Evolutionary conservation across 2,888 invertebrate genomes (phyloP), one percentile per base, ranked within the genome.

Genomic region (Drosophila testacea): DNA sequence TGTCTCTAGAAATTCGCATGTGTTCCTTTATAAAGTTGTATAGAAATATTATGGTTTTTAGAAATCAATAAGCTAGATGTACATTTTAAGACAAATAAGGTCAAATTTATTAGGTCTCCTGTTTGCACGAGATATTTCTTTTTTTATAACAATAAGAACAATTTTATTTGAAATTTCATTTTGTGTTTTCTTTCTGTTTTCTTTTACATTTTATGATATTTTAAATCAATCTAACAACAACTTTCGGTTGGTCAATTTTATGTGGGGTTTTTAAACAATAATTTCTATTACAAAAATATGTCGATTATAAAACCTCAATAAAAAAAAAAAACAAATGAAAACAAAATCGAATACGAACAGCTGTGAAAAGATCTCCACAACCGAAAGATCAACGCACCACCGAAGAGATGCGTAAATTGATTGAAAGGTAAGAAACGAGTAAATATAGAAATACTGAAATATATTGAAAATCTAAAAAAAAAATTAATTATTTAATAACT

Each of bases 361-460:
- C 93, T 88, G 93, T 94, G 94, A 95, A 94, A 93, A 94, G 95
- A 93, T 94, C 94, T 93, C 95, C 95, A 93, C 94, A 94, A 93
- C 94, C 94, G 94, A 97, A 97, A 96, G 97, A 97, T 95, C 96
- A 96, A 94, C 96, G 97, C 95, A 95, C 96, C 94, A 96, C 96
- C 94, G 98, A 97, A 95, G 97, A 97, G 95, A 97, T 97, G 96
- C 96, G 98, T 94, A 97, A 97, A 95, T 96, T 97, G 94, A 96
- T 98, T 94, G 98, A 98, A 96, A 97, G 97, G 97, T 97, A 95
- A 96, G 82, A 88, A 78, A 16, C 13, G 69, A 47, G 66, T 57
- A 32, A 13, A 42, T 41, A 34, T 52, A 68, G 36, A 70, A 69
- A 56, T 56, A 56, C 27, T 36, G 4, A 27, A 56, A 44, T 32